Percentiles rank a stretch among this genome's conserved stretches.
phyloP scores from a whole-genome alignment of 2,797 vertebrate species.

The Cossypha niveicapilla region DNA sequence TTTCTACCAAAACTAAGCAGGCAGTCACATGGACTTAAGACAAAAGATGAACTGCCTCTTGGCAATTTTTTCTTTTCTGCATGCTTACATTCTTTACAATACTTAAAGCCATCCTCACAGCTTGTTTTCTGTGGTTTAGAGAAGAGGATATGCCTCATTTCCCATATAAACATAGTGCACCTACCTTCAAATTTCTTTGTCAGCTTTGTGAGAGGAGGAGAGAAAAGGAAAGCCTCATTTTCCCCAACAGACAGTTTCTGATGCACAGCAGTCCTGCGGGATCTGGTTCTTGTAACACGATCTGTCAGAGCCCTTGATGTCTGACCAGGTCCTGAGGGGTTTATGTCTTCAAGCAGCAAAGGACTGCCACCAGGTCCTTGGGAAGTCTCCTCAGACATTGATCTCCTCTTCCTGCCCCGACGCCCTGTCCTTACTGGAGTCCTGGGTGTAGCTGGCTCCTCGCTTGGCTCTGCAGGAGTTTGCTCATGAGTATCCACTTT shows the following conservation, averaged over 20 bases:
- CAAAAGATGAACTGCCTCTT: neutral
- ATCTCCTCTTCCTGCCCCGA: conserved; percentile 31
- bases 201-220: conserved; percentile 75
- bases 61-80: neutral
- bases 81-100: neutral
- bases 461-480: neutral
- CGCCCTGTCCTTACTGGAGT: conserved; percentile 3
- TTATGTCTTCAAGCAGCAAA: neutral
- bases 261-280: neutral
- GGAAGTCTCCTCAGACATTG: neutral
- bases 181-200: conserved; percentile 73
- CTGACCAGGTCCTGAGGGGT: neutral
- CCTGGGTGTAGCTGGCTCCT: neutral
- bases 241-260: conserved; percentile 47
- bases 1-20: neutral
- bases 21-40: neutral
- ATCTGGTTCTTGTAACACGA: conserved; percentile 58
- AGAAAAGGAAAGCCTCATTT: conserved; percentile 76
- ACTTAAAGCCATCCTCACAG: neutral
- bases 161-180: neutral
- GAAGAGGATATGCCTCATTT: neutral
- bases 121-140: neutral
- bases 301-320: neutral
- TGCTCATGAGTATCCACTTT: neutral
- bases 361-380: neutral